phyloP scores from a whole-genome alignment of 2,888 invertebrate genomes.

The Timema podura region DNA sequence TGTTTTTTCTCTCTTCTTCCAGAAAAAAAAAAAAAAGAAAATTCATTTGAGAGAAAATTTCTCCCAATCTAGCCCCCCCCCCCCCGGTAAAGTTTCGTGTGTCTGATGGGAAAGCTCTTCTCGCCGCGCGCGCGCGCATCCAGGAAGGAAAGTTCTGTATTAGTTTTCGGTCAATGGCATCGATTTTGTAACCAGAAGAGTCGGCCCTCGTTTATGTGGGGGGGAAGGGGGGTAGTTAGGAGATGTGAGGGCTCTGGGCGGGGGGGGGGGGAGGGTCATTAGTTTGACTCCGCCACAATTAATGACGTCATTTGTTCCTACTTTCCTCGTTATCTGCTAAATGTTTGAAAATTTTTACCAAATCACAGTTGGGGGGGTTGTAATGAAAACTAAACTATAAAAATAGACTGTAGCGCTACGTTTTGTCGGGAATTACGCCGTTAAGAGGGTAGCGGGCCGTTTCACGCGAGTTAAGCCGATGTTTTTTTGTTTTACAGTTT shows the following conservation, averaged over 20 bases:
- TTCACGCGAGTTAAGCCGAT: too few relatives aligned
- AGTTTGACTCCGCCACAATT: conserved; percentile 29
- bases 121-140: neutral
- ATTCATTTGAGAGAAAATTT: conserved; percentile 12
- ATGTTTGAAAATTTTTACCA: too few relatives aligned
- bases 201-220: too few relatives aligned
- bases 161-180: conserved; percentile 13
- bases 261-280: conserved; percentile 27
- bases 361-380: too few relatives aligned
- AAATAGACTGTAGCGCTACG: too few relatives aligned
- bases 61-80: conserved; percentile 6
- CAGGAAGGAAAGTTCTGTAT: conserved; percentile 14
- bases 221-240: too few relatives aligned
- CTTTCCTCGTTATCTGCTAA: conserved; percentile 16
- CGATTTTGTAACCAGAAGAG: neutral
- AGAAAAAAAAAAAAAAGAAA: neutral
- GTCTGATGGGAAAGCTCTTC: neutral
- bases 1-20: neutral
- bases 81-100: neutral
- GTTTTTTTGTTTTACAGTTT: too few relatives aligned
- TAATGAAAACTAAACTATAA: too few relatives aligned
- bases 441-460: too few relatives aligned
- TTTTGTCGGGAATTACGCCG: too few relatives aligned
- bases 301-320: conserved; percentile 31
- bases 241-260: neutral